Conservation (phyloP, 2,888 invertebrate genomes). For the Anthrax anthrax region DNA sequence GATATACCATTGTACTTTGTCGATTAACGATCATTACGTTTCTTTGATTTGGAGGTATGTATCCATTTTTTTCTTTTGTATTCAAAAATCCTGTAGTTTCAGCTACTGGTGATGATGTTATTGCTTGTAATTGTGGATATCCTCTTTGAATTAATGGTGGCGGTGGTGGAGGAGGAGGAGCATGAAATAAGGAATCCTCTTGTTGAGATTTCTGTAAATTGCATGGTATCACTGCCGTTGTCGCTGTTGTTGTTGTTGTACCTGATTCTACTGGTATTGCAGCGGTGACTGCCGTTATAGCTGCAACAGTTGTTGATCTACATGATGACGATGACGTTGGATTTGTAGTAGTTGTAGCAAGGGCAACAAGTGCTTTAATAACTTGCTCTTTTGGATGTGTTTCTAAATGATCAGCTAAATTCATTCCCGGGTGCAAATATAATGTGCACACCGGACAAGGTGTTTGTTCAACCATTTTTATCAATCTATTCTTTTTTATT, state of each 20-base stretch:
- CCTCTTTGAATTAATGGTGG: neutral
- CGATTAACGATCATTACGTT: constrained; percentile 12
- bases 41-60: neutral
- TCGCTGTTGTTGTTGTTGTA: constrained; percentile 13
- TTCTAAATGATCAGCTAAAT: constrained; percentile 63
- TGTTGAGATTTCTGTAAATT: constrained; percentile 11
- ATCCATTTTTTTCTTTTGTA: constrained; percentile 1
- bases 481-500: no score
- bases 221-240: constrained; percentile 17
- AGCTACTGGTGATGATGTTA: neutral
- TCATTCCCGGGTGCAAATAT: constrained; percentile 68
- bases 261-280: constrained; percentile 10
- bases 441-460: constrained; percentile 71
- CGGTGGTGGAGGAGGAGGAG: constrained; percentile 11
- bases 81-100: constrained; percentile 1
- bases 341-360: neutral
- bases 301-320: constrained; percentile 12
- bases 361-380: constrained; percentile 53
- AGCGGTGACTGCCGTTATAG: constrained; percentile 15
- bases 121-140: neutral
- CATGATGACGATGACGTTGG: constrained; percentile 11
- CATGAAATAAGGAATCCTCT: constrained; percentile 23
- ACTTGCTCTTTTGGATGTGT: constrained; percentile 82
- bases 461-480: neutral
- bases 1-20: constrained; percentile 9